These are phyloP conservation scores for Sylvietta virens DNA, from an alignment of 2,113 vertebrate genomes.

Conservation along the genomic window DNA sequence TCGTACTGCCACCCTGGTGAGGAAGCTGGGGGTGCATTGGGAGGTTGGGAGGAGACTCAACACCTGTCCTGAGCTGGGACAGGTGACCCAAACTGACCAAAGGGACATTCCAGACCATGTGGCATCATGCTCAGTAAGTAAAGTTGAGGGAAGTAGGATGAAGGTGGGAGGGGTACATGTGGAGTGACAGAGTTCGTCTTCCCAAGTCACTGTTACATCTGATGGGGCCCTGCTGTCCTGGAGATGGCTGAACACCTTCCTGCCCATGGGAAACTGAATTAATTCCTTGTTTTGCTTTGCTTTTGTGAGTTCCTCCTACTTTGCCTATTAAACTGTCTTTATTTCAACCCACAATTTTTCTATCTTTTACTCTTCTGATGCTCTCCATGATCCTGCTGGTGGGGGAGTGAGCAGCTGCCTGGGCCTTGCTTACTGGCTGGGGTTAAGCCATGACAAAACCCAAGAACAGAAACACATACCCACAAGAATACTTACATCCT, in stretches of 20 bases:
- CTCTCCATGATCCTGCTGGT: background rate
- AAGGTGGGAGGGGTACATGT: fast-evolving
- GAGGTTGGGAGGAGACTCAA: background rate
- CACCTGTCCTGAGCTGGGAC: background rate
- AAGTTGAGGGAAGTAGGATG: background rate
- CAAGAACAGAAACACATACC: background rate
- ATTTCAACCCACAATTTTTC: background rate
- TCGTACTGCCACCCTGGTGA: fast-evolving
- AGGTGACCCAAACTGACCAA: background rate
- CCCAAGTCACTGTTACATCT: background rate
- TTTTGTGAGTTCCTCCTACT: background rate
- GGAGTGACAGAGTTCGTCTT: background rate
- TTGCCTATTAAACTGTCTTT: background rate
- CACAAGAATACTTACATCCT: background rate
- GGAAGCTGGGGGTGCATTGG: background rate
- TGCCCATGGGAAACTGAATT: background rate
- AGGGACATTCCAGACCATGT: background rate
- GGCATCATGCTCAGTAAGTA: background rate
- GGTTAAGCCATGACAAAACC: background rate
- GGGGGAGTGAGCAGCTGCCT: background rate
- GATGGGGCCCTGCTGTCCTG: background rate
- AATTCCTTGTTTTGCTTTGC: background rate
- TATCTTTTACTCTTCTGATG: background rate
- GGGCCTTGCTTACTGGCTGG: background rate
- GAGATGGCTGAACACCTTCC: background rate